These are phyloP conservation scores for Nothobranchius kuhntae DNA, from an alignment of 2,113 vertebrate genomes.

Conservation along the genomic window DNA sequence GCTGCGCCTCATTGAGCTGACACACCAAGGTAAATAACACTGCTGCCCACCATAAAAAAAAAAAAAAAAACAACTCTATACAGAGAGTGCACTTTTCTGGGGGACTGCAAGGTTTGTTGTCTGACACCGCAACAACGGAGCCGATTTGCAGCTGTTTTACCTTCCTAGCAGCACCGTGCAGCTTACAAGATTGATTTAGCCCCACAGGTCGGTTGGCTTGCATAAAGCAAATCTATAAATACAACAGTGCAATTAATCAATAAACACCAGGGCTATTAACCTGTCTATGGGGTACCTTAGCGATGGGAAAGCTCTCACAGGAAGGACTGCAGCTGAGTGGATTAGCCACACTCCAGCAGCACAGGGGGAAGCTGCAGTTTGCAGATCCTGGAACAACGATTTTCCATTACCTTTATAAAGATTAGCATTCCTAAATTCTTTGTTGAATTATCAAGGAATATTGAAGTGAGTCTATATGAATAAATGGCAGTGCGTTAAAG, in stretches of 20 bases:
- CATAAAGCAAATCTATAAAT: slow-evolving; percentile 56
- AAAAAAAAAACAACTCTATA: neutral
- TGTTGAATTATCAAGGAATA: neutral
- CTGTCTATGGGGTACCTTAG: slow-evolving; percentile 39
- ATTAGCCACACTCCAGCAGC: slow-evolving; percentile 14
- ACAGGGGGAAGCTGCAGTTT: neutral
- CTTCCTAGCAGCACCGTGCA: slow-evolving; percentile 15
- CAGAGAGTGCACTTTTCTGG: no score
- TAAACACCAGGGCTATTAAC: slow-evolving; percentile 47
- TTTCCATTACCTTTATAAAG: no score
- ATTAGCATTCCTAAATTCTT: neutral
- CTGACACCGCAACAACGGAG: neutral
- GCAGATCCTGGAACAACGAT: neutral
- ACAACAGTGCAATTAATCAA: slow-evolving; percentile 47
- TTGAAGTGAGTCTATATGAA: neutral
- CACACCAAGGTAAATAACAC: neutral
- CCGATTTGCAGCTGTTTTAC: slow-evolving; percentile 16
- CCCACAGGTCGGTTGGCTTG: slow-evolving; percentile 19
- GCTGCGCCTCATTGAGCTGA: neutral
- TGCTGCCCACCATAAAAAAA: neutral
- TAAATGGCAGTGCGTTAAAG: neutral
- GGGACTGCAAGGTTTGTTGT: neutral
- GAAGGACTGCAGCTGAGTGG: slow-evolving; percentile 26
- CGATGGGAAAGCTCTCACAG: slow-evolving; percentile 14
- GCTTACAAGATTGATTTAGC: slow-evolving; percentile 34